Conservation (phyloP, 2,888 invertebrate species). For the Macrophya annulata region DNA sequence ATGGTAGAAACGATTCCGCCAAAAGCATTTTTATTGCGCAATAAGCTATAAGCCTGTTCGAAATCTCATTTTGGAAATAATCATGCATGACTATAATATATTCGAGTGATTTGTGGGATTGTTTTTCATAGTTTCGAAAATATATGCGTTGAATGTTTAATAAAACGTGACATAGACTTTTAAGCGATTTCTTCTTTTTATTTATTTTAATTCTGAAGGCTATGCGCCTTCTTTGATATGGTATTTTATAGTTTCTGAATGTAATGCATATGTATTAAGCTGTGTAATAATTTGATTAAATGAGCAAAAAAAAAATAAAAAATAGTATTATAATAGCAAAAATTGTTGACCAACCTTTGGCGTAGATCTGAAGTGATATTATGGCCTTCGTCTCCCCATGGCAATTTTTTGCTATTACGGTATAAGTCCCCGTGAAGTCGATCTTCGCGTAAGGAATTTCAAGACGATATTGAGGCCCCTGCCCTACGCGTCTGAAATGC, state of each 20-base stretch:
- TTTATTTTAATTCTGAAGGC: not conserved
- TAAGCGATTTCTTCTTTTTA: not conserved
- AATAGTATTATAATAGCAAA: not conserved
- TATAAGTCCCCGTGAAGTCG: conserved; percentile 93
- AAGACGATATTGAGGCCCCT: conserved; percentile 90
- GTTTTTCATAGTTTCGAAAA: not conserved
- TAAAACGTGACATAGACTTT: not conserved
- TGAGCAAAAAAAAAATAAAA: not conserved
- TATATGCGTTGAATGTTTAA: not conserved
- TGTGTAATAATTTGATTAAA: not conserved
- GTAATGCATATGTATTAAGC: not conserved
- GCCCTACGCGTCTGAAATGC: conserved; percentile 89
- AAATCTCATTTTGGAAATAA: conserved; percentile 26
- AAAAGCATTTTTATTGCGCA: conserved; percentile 12
- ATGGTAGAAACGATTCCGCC: not conserved
- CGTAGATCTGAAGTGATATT: conserved; percentile 92
- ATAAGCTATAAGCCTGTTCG: not conserved
- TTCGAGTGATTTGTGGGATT: not conserved
- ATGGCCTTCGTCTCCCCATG: conserved; percentile 93
- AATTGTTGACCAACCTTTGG: conserved; percentile 84
- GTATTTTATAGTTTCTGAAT: not conserved
- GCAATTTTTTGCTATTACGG: conserved; percentile 90
- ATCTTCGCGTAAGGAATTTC: conserved; percentile 93
- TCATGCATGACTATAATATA: not conserved
- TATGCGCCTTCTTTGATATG: not conserved